A percentile compares a stretch with the other conserved stretches of the same genome.
phyloP scores from a whole-genome alignment of 2,113 vertebrate species.

The Tachysurus vachellii region DNA sequence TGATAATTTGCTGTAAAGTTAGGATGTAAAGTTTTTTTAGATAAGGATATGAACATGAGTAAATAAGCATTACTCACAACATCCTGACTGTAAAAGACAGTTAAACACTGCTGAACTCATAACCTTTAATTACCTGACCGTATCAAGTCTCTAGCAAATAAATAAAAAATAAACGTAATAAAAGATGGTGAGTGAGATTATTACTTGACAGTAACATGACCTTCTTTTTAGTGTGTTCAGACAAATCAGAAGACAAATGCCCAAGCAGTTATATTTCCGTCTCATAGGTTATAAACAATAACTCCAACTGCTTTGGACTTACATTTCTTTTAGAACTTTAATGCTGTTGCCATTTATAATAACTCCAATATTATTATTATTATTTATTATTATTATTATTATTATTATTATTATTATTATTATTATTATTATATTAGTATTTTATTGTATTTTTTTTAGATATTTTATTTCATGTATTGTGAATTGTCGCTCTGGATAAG shows the following conservation, averaged over 20 bases:
- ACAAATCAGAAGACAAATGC: background rate
- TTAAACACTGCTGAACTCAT: background rate
- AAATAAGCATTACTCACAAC: background rate
- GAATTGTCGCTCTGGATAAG: too few relatives aligned
- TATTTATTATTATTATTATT: background rate
- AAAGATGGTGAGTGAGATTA: background rate
- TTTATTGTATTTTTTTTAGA: background rate
- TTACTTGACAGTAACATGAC: background rate
- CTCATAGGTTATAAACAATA: background rate
- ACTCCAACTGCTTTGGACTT: background rate
- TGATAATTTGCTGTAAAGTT: background rate
- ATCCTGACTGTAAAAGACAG: background rate
- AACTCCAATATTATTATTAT: background rate
- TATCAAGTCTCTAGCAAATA: background rate
- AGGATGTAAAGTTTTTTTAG: background rate
- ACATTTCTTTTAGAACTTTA: background rate
- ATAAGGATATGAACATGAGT: background rate
- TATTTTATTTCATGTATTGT: background rate
- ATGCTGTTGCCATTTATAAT: background rate
- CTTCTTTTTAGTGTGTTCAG: background rate
- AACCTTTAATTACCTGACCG: background rate
- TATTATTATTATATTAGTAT: background rate
- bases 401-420: background rate
- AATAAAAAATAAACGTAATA: slow-evolving; percentile 2
- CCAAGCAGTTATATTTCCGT: background rate